Evolutionary conservation across 1,140 invertebrate genomes (phyloP).

Genomic region (Drosophila ambigua): DNA sequence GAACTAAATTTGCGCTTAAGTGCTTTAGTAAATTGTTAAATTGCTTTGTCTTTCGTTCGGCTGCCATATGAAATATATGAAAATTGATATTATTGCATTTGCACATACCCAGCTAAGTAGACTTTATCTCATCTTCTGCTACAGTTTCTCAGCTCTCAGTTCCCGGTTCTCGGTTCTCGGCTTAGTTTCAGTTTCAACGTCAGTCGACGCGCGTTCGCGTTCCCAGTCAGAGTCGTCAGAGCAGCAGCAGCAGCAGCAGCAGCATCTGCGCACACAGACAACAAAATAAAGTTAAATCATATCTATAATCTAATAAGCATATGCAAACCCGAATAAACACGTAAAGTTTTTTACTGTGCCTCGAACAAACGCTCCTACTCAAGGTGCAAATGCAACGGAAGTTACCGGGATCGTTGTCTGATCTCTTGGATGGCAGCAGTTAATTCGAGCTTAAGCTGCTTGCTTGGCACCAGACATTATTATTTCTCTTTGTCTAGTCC

Average conservation of each 20-base stretch:
- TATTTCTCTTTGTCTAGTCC: conserved; percentile 26
- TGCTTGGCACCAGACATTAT: not conserved
- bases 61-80: conserved; percentile 71
- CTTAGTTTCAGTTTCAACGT: conserved; percentile 44
- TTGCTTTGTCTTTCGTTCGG: conserved; percentile 74
- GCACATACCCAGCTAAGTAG: conserved; percentile 58
- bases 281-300: conserved; percentile 33
- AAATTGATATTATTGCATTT: conserved; percentile 80
- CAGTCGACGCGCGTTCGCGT: conserved; percentile 26
- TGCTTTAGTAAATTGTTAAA: conserved; percentile 80
- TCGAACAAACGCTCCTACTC: conserved; percentile 2
- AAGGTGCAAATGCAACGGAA: conserved; percentile 35
- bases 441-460: conserved; percentile 9
- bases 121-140: conserved; percentile 63
- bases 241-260: conserved; percentile 21
- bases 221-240: not conserved
- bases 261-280: conserved; percentile 9
- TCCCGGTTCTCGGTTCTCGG: too few relatives aligned
- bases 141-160: conserved; percentile 30
- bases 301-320: conserved; percentile 48
- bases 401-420: not conserved
- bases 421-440: too few relatives aligned
- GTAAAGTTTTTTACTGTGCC: not conserved
- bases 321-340: conserved; percentile 5
- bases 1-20: conserved; percentile 74